Evolutionary conservation across 35 echinoderm and acorn worm genomes (phyloP), one percentile per base, ranked within the genome.

Genomic region (Ptychodera flava): DNA sequence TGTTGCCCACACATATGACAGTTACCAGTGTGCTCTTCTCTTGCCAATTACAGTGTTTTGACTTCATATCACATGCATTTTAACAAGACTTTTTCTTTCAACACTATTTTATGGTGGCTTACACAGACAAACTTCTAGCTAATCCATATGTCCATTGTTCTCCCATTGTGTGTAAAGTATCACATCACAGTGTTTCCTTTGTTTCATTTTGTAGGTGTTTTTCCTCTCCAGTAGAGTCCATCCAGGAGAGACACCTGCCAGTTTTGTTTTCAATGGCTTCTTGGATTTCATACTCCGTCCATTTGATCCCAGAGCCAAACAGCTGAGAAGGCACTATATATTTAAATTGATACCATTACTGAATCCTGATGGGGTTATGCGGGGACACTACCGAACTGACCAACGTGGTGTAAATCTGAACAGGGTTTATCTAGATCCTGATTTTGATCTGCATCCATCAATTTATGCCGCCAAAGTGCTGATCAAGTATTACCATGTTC

Each of bases 221-320:
- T 91, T 97, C 64, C 79, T 97, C 77, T 94, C 86, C 33, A 97
- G 95, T 35, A 82, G 95, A 52, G 95, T 97, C 78, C 95, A 97
- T 32, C 95, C 95, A 15, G 95, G 95, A 30, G 95, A 97, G 36
- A 97, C 95, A 6, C 95, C 95, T 76, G 90, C 95, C 29, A 97
- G 95, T 90, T 94, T 94, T 53, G 95, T 97, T 77, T 97, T 97
- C 85, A 97, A 97, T 83, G 95, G 95, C 30, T 97, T 97, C 85
- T 78, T 97, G 28, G 95, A 97, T 27, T 97, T 97, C 30, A 97
- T 97, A 35, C 95, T 97, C 28, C 95, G 95, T 77, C 77, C 88
- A 28, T 90, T 92, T 36, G 95, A 97, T 79, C 92, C 91, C 22
- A 79, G 95, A 31, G 92, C 95, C 28, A 80, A 87, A 53, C 95